These are phyloP conservation scores for Forbesichthys agassizii DNA, from an alignment of 2,113 vertebrate genomes.

Conservation along the genomic window DNA sequence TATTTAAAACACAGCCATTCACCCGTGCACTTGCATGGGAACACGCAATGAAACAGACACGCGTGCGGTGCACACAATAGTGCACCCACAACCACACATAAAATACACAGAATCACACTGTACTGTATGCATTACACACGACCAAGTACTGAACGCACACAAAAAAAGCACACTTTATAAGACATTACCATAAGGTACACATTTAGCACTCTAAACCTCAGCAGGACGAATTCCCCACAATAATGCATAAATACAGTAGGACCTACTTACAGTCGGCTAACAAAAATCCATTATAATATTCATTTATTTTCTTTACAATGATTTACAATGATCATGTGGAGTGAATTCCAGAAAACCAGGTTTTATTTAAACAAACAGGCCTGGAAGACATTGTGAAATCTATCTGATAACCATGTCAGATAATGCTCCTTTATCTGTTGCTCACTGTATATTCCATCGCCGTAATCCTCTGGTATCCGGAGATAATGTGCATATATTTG, in stretches of 20 bases:
- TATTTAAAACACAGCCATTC: slow-evolving; percentile 19
- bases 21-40: not conserved
- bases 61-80: no score
- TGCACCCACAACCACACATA: no score
- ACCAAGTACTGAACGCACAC: not conserved
- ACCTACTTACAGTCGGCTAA: no score
- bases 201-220: not conserved
- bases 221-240: no score
- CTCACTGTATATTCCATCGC: not conserved
- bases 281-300: no score
- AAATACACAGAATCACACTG: not conserved
- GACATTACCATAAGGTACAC: not conserved
- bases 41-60: no score
- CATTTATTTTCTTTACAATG: no score
- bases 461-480: slow-evolving; percentile 16
- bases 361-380: not conserved
- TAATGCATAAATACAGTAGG: no score
- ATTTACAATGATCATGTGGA: no score
- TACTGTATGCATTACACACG: not conserved
- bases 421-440: slow-evolving; percentile 10
- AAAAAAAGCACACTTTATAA: slow-evolving; percentile 2
- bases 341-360: no score
- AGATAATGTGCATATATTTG: slow-evolving; percentile 5
- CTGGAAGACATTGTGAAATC: slow-evolving; percentile 42
- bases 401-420: slow-evolving; percentile 5